Conservation (phyloP, 2,888 invertebrate genomes). For the Eristalinus aeneus region DNA sequence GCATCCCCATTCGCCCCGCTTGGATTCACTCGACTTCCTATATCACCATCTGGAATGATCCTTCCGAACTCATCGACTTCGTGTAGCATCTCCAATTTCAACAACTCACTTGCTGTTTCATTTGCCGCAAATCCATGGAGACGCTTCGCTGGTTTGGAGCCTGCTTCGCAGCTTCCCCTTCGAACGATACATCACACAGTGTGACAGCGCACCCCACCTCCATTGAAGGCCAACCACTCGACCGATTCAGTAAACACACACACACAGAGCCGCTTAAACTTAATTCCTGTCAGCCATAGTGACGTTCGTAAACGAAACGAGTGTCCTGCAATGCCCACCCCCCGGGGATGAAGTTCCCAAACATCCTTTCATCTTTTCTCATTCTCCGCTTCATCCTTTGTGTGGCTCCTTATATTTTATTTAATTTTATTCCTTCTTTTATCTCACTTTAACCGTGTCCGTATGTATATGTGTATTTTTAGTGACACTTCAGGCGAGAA, state of each 20-base stretch:
- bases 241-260: not conserved
- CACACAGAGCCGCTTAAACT: not conserved
- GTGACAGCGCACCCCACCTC: not conserved
- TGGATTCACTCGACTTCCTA: not conserved
- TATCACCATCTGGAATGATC: not conserved
- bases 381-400: not conserved
- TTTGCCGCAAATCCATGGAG: not conserved
- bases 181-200: not conserved
- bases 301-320: not conserved
- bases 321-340: not conserved
- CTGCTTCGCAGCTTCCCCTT: not conserved
- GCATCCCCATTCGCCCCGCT: not conserved
- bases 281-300: constrained; percentile 36
- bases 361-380: constrained; percentile 42
- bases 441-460: not conserved
- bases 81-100: not conserved
- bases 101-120: not conserved
- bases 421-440: constrained; percentile 13
- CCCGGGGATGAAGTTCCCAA: constrained; percentile 2
- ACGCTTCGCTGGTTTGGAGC: not conserved
- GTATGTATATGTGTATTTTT: constrained; percentile 6
- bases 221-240: not conserved
- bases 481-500: constrained; percentile 58
- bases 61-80: not conserved
- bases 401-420: constrained; percentile 11